A percentile compares a stretch with the other conserved stretches of the same genome.
Evolutionary conservation across 2,888 invertebrate genomes (phyloP).

Genomic region (Parthenolecanium corni): DNA sequence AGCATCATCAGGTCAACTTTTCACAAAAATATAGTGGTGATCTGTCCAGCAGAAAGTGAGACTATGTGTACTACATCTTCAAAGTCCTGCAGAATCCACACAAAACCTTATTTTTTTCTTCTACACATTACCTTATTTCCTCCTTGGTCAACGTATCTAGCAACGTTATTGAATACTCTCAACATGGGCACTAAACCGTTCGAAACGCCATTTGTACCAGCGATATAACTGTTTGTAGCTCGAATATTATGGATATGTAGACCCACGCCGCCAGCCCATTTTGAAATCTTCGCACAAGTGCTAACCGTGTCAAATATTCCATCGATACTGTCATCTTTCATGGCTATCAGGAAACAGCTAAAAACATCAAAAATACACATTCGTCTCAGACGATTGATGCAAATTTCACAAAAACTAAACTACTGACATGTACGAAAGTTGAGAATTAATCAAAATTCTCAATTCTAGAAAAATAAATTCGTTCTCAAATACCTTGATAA

Average conservation of each 20-base stretch:
- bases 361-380: too few relatives aligned
- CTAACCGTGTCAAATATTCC: constrained; percentile 87
- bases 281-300: constrained; percentile 89
- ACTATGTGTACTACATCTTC: too few relatives aligned
- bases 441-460: neutral
- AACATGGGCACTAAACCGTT: constrained; percentile 95
- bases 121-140: constrained; percentile 60
- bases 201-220: constrained; percentile 86
- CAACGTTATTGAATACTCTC: constrained; percentile 88
- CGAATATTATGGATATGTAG: constrained; percentile 91
- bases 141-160: constrained; percentile 94
- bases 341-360: constrained; percentile 86
- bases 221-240: constrained; percentile 80
- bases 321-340: constrained; percentile 89
- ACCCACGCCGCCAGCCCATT: constrained; percentile 95
- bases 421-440: neutral
- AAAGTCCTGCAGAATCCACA: too few relatives aligned
- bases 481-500: constrained; percentile 54
- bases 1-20: too few relatives aligned
- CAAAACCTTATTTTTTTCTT: too few relatives aligned
- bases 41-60: too few relatives aligned
- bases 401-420: too few relatives aligned
- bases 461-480: neutral
- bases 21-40: too few relatives aligned
- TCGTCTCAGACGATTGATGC: too few relatives aligned